These are phyloP conservation scores for Microtus montanus DNA, from an alignment of 2,113 vertebrate genomes.

Conservation along the genomic window DNA sequence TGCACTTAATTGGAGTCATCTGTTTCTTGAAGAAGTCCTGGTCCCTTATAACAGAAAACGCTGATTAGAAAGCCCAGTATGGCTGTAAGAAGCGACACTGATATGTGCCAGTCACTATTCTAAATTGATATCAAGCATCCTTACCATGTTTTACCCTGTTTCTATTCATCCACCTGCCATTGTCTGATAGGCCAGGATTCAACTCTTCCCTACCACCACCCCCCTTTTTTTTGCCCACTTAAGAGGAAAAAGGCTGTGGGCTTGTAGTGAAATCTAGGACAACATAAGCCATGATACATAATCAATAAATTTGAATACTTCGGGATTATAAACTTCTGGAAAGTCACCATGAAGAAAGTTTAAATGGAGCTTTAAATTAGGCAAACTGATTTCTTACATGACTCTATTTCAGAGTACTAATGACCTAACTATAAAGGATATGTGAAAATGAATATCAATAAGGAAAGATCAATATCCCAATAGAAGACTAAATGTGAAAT, in stretches of 20 bases:
- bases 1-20: background rate
- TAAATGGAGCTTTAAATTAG: background rate
- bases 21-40: background rate
- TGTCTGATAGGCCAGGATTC: background rate
- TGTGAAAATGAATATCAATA: background rate
- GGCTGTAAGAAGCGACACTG: background rate
- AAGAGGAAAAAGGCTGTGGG: background rate
- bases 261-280: background rate
- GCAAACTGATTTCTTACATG: constrained; percentile 6
- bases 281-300: background rate
- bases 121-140: background rate
- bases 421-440: constrained; percentile 7
- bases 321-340: background rate
- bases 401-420: background rate
- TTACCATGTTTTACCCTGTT: background rate
- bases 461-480: background rate
- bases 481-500: background rate
- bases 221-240: background rate
- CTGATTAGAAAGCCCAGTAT: background rate
- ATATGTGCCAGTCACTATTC: background rate
- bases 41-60: background rate
- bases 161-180: background rate
- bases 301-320: background rate
- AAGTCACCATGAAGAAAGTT: background rate
- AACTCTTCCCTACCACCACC: background rate